phyloP scores from a whole-genome alignment of 2,797 vertebrate genomes.

The Arctocebus calabarensis region DNA sequence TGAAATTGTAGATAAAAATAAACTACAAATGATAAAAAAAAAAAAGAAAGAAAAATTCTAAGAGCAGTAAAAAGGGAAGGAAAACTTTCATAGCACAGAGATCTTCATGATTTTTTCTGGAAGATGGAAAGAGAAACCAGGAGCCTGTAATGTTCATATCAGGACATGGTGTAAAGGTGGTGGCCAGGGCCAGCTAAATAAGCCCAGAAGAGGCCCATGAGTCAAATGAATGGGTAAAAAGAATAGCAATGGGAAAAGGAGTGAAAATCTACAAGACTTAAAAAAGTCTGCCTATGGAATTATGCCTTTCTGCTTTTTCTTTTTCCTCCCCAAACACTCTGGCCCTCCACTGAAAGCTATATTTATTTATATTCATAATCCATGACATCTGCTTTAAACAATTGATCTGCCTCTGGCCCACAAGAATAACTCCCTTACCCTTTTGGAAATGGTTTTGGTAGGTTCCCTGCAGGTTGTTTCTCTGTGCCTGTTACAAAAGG shows the following conservation, averaged over 20 bases:
- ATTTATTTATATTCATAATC: neutral
- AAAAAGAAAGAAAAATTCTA: neutral
- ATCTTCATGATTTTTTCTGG: slow-evolving; percentile 26
- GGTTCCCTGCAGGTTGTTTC: neutral
- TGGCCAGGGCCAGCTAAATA: neutral
- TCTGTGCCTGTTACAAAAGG: neutral
- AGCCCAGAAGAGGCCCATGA: neutral
- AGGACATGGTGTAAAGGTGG: neutral
- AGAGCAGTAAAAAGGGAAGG: neutral
- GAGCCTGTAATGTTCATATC: neutral
- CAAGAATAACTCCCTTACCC: neutral
- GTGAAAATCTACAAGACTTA: neutral
- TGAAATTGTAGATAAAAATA: neutral
- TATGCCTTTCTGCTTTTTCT: neutral
- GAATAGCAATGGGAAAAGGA: neutral
- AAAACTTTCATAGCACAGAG: neutral
- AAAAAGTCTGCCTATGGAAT: neutral
- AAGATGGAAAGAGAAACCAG: slow-evolving; percentile 14
- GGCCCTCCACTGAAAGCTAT: neutral
- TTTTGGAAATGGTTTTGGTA: neutral
- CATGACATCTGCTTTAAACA: neutral
- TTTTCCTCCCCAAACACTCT: neutral
- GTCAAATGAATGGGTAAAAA: neutral
- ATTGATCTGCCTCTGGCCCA: neutral
- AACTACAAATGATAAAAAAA: neutral